These are phyloP conservation scores for Sinohyriopsis cumingii DNA, from an alignment of 2,888 invertebrate species.

Conservation along the genomic window DNA sequence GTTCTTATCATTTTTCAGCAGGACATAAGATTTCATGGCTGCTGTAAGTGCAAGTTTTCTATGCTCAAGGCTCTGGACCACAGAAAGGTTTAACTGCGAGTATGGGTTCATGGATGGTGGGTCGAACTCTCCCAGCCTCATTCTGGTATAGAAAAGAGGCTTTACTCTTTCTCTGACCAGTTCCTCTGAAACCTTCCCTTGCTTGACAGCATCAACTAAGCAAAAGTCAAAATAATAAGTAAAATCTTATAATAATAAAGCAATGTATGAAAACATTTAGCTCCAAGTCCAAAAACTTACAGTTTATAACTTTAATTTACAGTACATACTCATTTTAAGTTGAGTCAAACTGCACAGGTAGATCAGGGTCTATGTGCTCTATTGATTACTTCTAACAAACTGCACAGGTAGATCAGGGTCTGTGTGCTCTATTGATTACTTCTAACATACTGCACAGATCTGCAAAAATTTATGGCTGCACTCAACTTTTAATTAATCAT, in stretches of 20 bases:
- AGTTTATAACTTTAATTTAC: no score
- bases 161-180: conserved; percentile 29
- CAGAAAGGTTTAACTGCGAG: conserved; percentile 33
- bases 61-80: conserved; percentile 31
- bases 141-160: conserved; percentile 46
- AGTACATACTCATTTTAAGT: no score
- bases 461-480: no score
- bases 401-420: no score
- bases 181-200: conserved; percentile 26
- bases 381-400: no score
- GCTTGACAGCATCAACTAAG: conserved; percentile 24
- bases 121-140: conserved; percentile 51
- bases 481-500: no score
- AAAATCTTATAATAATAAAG: no score
- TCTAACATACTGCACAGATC: no score
- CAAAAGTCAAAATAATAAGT: conserved; percentile 12
- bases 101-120: conserved; percentile 54
- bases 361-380: no score
- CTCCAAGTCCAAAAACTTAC: no score
- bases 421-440: no score
- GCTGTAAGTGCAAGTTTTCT: conserved; percentile 40
- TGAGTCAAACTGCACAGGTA: no score
- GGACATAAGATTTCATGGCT: conserved; percentile 52
- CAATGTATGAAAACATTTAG: not conserved
- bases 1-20: conserved; percentile 47